Base-by-base conservation (phyloP, 2,888 invertebrate species). In the Mythimna pallens region DNA sequence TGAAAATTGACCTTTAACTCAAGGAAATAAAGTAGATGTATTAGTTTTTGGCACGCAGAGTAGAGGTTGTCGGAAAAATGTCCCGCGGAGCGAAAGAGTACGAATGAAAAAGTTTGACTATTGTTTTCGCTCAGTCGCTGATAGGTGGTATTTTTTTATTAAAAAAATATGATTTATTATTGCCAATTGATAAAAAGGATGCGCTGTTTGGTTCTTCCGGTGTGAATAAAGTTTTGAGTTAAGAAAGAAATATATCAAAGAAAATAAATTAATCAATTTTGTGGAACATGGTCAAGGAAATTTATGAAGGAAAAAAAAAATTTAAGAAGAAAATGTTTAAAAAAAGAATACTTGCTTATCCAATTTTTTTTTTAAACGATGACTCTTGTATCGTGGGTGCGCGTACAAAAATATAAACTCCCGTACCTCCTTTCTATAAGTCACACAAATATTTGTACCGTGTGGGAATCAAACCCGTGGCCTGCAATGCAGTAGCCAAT, bases 41-140 rank as follows among this genome's bases (percentile, higher is more conserved):
- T 14, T 17, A 0, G 17, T 43, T 65, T 76, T 52, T 50, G 9
- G 6, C 3, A 10, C 0, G 43, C 30, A 66, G 3, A 3, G 2
- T 17, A 36, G 61, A 62, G 6, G 5, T 73, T 25, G 76, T 36
- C 4, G n/a, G 12, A 17, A 59, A 77, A 79, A 67, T 79, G 77
- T 78, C 87, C 86, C 76, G 93, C 92, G 86, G 92, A 43, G 93
- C 80, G 62, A 86, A 88, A 89, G 86, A 89, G 89, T 90, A 80
- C 83, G 82, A 82, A 79, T 82, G 78, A 82, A 87, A 89, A 85
- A 76, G 68, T 75, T 34, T 62, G 7, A 43, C 73, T 84, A 86
- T 91, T 93, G 91, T 93, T 92, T 92, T 86, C 87, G 80, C 62
- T 54, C 69, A 80, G 66, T 79, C 82, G 89, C 81, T 90, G 92